phyloP scores from a whole-genome alignment of 2,797 vertebrate genomes.

The Eurystomus glaucurus region DNA sequence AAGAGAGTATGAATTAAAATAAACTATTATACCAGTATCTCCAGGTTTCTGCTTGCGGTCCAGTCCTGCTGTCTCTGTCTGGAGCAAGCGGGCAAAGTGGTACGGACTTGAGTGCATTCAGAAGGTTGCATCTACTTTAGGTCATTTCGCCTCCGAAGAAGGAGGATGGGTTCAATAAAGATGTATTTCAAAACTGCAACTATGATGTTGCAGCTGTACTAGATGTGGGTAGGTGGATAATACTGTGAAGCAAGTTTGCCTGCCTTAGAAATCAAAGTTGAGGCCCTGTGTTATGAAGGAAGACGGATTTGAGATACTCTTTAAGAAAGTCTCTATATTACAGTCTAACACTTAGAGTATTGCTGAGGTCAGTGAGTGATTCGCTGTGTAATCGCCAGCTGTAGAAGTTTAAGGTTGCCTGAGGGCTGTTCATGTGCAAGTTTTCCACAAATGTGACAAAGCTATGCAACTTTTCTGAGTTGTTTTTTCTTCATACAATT shows the following conservation, averaged over 20 bases:
- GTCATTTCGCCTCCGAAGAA: background rate
- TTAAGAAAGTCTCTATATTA: background rate
- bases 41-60: background rate
- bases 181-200: accelerated
- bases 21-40: too few relatives aligned
- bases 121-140: background rate
- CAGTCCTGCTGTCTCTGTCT: background rate
- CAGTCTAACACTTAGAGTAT: background rate
- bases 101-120: background rate
- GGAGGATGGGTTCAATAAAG: too few relatives aligned
- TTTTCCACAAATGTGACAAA: background rate
- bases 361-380: background rate
- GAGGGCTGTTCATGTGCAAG: background rate
- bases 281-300: background rate
- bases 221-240: background rate
- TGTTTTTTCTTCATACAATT: background rate
- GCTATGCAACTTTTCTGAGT: accelerated
- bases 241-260: background rate
- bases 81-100: background rate
- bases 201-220: accelerated
- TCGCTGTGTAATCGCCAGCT: background rate
- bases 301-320: background rate
- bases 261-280: background rate
- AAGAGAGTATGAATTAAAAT: background rate
- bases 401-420: background rate